phyloP scores from a whole-genome alignment of 2,113 vertebrate species.

The Pycnonotus jocosus region DNA sequence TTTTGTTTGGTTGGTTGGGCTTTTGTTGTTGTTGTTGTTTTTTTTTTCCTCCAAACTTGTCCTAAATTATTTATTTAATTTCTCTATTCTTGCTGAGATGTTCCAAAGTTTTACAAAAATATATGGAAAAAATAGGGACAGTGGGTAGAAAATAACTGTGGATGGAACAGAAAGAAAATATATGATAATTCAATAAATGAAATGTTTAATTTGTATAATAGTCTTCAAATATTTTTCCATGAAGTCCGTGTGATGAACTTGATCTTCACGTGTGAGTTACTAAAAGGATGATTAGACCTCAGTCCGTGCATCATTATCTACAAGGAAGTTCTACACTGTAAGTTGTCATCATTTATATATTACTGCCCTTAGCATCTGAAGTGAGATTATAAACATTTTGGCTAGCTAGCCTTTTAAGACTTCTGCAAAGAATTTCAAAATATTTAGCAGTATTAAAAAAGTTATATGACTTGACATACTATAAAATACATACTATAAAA shows the following conservation, averaged over 20 bases:
- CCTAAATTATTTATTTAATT: background rate
- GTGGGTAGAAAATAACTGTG: background rate
- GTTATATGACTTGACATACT: background rate
- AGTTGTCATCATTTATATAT: constrained; percentile 12
- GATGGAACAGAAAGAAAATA: background rate
- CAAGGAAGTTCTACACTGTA: background rate
- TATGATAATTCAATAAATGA: background rate
- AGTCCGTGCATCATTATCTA: background rate
- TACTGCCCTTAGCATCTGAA: background rate
- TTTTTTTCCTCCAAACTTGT: too few relatives aligned
- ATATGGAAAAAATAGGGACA: background rate
- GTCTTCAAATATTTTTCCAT: background rate
- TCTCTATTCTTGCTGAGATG: background rate
- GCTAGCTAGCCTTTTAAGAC: background rate
- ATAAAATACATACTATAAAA: background rate
- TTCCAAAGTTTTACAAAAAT: background rate
- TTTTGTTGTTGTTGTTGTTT: background rate
- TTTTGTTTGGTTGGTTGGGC: background rate
- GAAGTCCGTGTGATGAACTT: background rate
- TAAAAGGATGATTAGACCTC: background rate
- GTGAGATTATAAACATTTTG: background rate
- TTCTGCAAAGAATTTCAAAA: background rate
- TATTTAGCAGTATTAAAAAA: background rate
- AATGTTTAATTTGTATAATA: background rate
- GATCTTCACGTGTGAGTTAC: background rate